These are phyloP conservation scores for Dolichomitus sp. DNA, from an alignment of 2,888 invertebrate genomes.

Conservation along the genomic window DNA sequence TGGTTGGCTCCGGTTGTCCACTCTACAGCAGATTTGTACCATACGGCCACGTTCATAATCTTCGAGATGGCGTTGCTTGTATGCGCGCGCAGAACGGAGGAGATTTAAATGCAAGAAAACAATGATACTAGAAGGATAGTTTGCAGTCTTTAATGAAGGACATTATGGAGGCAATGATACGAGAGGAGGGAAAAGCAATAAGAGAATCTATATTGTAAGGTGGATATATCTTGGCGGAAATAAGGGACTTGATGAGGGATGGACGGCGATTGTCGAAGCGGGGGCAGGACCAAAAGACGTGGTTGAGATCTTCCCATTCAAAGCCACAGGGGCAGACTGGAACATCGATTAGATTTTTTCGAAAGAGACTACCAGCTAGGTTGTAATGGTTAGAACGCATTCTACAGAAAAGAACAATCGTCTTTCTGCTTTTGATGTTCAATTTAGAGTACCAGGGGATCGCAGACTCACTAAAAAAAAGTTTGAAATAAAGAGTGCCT, in stretches of 20 bases:
- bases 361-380: neutral
- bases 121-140: no score
- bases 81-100: neutral
- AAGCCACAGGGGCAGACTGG: neutral
- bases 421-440: neutral
- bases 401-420: neutral
- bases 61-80: neutral
- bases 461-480: no score
- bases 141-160: neutral
- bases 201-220: neutral
- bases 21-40: neutral
- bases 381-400: neutral
- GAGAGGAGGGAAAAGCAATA: neutral
- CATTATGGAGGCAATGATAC: neutral
- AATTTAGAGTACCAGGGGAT: no score
- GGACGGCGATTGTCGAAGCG: neutral
- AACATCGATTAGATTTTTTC: neutral
- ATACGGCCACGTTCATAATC: neutral
- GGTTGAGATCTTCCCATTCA: neutral
- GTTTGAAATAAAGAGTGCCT: no score
- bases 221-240: neutral
- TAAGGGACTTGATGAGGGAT: neutral
- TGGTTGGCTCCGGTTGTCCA: neutral
- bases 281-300: neutral
- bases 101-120: neutral